Conservation (phyloP, 2,888 invertebrate species). For the Monoplex corrugatus region DNA sequence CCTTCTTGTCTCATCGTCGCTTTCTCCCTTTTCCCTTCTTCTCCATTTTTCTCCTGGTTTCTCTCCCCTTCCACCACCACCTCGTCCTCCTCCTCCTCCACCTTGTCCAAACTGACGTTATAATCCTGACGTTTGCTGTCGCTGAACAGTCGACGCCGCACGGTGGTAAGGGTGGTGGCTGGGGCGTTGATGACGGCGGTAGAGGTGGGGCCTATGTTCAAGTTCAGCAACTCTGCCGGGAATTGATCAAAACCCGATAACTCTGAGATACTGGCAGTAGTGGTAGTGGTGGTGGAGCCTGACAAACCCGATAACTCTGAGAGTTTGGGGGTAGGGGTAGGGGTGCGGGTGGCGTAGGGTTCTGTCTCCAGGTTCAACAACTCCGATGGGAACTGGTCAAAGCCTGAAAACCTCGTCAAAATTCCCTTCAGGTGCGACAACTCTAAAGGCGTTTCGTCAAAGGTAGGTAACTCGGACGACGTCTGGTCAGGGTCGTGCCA, state of each 20-base stretch:
- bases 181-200: neutral
- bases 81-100: conserved; percentile 20
- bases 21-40: neutral
- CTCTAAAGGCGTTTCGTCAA: neutral
- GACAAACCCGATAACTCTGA: neutral
- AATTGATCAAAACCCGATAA: neutral
- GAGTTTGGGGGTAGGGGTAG: neutral
- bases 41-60: neutral
- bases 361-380: neutral
- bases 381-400: neutral
- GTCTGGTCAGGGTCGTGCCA: neutral
- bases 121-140: neutral
- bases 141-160: neutral
- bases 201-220: neutral
- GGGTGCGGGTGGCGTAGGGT: neutral
- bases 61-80: neutral
- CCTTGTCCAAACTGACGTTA: neutral
- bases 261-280: too few species aligned
- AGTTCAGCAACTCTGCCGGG: neutral
- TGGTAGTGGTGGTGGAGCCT: neutral
- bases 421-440: neutral
- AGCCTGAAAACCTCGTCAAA: neutral
- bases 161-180: neutral
- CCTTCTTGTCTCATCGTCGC: neutral
- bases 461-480: neutral